Evolutionary conservation across 2,888 invertebrate species (phyloP), one percentile per base, ranked within the genome.

Genomic region (Amiota communis): DNA sequence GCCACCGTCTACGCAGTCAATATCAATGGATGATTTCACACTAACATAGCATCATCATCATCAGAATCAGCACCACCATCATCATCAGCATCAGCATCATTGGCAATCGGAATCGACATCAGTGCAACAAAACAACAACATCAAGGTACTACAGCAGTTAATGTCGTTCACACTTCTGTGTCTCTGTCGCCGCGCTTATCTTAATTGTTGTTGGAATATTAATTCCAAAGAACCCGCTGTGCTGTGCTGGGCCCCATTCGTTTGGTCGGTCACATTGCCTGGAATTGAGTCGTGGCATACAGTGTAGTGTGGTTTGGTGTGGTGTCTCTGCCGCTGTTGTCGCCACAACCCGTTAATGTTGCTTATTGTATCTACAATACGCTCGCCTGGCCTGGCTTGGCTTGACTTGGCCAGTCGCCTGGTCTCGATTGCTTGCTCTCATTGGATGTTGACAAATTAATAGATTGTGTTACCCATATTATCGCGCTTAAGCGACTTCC

Each of bases 171-270:
- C 79, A 77, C 78, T 79, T 77, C 77, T 75, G 76, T 75, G 49
- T 71, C 61, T 49, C 48, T 17, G 63, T 71, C 51, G 23, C 81
- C 80, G 85, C 83, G 86, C 83, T 86, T 86, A 86, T 86, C 87
- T 86, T 86, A 87, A 87, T 86, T 86, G 87, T 86, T 87, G 84
- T 81, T 87, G 86, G 87, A 87, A 86, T 86, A 86, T 86, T 87
- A 87, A 87, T 87, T 86, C 83, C 87, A 36, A 36, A 36, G 79
- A 84, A 84, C 86, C 86, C 84, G 86, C 87, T 86, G 87, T 78
- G 76, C 75, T 36, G 51, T 17, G 10, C 76, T 76, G 74, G 59
- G 74, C 72, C 59, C 59, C 59, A 72, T 46, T 65, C n/a, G 48
- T 36, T 48, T 65, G 46, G 64, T 53, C 53, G 53, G 9, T 53